These are phyloP conservation scores for Cirrhinus molitorella DNA, from an alignment of 2,797 vertebrate genomes.

Conservation along the genomic window DNA sequence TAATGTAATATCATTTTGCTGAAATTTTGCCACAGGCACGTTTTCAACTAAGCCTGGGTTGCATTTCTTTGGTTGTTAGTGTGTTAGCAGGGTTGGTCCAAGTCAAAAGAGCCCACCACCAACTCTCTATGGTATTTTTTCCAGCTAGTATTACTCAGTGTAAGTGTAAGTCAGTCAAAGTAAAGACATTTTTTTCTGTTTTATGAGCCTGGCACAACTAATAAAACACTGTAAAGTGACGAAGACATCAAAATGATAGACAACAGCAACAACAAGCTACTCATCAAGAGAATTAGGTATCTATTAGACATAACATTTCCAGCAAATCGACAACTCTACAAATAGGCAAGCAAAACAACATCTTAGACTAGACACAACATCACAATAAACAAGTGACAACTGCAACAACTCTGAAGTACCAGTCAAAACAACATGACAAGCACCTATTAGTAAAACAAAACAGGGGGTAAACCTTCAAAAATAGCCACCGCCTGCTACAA, in stretches of 20 bases:
- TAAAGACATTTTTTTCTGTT: neutral
- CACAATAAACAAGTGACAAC: slow-evolving; percentile 57
- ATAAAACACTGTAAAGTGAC: slow-evolving; percentile 2
- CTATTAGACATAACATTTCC: slow-evolving; percentile 31
- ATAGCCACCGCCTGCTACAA: slow-evolving; percentile 38
- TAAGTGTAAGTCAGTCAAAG: no score
- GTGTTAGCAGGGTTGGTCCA: neutral
- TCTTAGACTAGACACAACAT: slow-evolving; percentile 52
- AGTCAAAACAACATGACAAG: slow-evolving; percentile 61
- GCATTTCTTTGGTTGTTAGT: neutral
- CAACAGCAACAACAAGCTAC: neutral
- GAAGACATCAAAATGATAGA: neutral
- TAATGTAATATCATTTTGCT: neutral
- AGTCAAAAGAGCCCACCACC: neutral
- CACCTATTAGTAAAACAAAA: slow-evolving; percentile 56
- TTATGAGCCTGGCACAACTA: neutral
- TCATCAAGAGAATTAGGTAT: slow-evolving; percentile 26
- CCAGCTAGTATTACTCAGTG: neutral
- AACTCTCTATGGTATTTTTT: neutral
- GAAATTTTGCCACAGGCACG: neutral
- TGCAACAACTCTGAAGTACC: slow-evolving; percentile 41
- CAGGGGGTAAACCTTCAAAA: slow-evolving; percentile 44
- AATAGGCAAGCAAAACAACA: slow-evolving; percentile 21
- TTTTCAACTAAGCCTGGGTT: neutral
- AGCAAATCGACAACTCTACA: slow-evolving; percentile 16